phyloP scores from a whole-genome alignment of 2,888 invertebrate genomes.

The Lucinisca nassula region DNA sequence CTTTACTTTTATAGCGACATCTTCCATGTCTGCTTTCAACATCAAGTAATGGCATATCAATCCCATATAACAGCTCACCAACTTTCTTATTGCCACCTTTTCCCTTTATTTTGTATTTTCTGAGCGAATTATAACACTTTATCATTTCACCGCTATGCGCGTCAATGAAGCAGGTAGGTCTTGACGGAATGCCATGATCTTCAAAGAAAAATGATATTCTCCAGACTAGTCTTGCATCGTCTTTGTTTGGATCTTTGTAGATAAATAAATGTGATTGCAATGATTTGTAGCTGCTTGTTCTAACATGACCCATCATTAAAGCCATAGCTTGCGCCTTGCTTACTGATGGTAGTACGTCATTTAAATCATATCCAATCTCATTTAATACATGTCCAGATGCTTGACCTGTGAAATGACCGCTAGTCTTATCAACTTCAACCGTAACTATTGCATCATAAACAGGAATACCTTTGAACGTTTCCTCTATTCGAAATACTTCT shows the following conservation, averaged over 20 bases:
- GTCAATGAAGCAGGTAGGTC: conserved; percentile 37
- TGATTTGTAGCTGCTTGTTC: neutral
- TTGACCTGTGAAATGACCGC: conserved; percentile 47
- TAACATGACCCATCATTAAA: neutral
- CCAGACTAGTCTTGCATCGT: conserved; percentile 22
- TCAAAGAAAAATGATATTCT: conserved; percentile 28
- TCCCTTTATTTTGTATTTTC: conserved; percentile 22
- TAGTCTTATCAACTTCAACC: conserved; percentile 33
- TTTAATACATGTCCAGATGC: conserved; percentile 33
- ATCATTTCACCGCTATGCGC: conserved; percentile 41
- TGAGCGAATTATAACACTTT: neutral
- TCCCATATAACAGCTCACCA: conserved; percentile 47
- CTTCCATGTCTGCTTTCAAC: conserved; percentile 14
- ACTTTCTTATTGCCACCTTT: conserved; percentile 64
- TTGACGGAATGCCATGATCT: neutral
- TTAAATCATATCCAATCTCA: conserved; percentile 26
- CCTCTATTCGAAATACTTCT: conserved; percentile 19
- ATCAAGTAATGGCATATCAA: conserved; percentile 41
- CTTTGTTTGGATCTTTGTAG: neutral
- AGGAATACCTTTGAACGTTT: conserved; percentile 46
- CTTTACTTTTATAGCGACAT: conserved; percentile 41
- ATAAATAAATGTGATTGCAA: neutral
- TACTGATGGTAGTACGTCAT: neutral
- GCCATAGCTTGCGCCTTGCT: neutral
- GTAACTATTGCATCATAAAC: conserved; percentile 39